These are phyloP conservation scores for Eleginops maclovinus DNA, from an alignment of 2,113 vertebrate species.

Conservation along the genomic window DNA sequence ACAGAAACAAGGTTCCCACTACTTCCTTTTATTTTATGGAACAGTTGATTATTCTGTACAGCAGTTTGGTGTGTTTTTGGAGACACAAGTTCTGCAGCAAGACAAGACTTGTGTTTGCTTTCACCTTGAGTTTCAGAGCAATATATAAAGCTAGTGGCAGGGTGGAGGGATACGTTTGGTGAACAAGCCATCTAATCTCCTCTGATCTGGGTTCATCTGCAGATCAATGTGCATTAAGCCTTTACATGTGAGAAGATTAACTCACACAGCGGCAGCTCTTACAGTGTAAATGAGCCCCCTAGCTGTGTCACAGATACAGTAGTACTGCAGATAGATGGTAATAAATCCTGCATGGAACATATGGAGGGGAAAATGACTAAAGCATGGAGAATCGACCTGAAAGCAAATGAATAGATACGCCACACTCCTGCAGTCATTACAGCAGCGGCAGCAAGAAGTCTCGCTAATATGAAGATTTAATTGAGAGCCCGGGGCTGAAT, in stretches of 20 bases:
- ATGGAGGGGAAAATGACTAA: conserved; percentile 48
- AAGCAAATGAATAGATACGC: conserved; percentile 53
- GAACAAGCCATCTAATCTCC: conserved; percentile 63
- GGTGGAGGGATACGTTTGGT: conserved; percentile 2
- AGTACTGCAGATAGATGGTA: conserved; percentile 13
- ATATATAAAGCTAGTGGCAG: not conserved
- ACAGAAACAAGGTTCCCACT: no score
- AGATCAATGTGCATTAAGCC: conserved; percentile 67
- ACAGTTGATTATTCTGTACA: not conserved
- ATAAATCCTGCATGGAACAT: conserved; percentile 49
- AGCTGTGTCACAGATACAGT: conserved; percentile 28
- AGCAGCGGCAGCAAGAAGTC: no score
- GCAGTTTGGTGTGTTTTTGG: not conserved
- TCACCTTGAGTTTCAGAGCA: conserved; percentile 20
- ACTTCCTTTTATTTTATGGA: no score
- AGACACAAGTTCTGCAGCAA: not conserved
- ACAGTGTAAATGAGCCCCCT: conserved; percentile 41
- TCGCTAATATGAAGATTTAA: conserved; percentile 58
- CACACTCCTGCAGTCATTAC: conserved; percentile 38
- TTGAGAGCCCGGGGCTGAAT: conserved; percentile 46
- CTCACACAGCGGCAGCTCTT: conserved; percentile 30
- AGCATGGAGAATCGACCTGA: conserved; percentile 49
- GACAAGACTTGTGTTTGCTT: not conserved
- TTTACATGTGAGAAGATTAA: conserved; percentile 63
- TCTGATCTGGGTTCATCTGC: conserved; percentile 61